phyloP scores from a whole-genome alignment of 2,888 invertebrate genomes.

The Chaetoderma sp. region DNA sequence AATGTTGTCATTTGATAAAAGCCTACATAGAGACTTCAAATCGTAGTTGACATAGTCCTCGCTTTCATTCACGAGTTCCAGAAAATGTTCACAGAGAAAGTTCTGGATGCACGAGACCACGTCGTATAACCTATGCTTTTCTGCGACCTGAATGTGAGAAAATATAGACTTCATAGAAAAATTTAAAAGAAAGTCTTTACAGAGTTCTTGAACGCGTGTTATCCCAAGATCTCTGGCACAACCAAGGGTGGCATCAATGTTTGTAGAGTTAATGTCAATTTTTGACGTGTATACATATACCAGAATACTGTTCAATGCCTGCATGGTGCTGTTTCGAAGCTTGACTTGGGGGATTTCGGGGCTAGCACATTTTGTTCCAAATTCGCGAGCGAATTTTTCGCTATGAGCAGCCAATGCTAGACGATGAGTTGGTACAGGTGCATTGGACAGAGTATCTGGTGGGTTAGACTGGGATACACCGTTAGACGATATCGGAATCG shows the following conservation, averaged over 20 bases:
- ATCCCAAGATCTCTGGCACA: slow-evolving; percentile 46
- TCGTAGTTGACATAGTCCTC: slow-evolving; percentile 41
- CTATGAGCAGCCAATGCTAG: slow-evolving; percentile 55
- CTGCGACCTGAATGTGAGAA: slow-evolving; percentile 39
- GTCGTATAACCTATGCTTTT: slow-evolving; percentile 41
- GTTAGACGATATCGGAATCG: no score
- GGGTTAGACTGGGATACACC: no score
- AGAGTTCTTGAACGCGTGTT: slow-evolving; percentile 33
- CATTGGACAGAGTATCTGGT: slow-evolving; percentile 33
- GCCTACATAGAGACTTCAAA: slow-evolving; percentile 36
- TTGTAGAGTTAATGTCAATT: slow-evolving; percentile 38
- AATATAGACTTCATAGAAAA: slow-evolving; percentile 41
- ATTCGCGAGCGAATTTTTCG: slow-evolving; percentile 37
- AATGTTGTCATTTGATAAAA: slow-evolving; percentile 45
- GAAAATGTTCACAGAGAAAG: slow-evolving; percentile 42
- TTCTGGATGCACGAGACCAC: slow-evolving; percentile 31
- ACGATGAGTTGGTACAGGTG: slow-evolving; percentile 46
- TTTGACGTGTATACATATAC: slow-evolving; percentile 50
- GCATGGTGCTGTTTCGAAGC: slow-evolving; percentile 34
- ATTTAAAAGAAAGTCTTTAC: slow-evolving; percentile 40
- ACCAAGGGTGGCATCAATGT: slow-evolving; percentile 43
- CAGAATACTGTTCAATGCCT: slow-evolving; percentile 42
- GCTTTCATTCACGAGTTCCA: slow-evolving; percentile 34
- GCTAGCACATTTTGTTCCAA: no score
- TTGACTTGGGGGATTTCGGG: slow-evolving; percentile 35